Evolutionary conservation across 2,113 vertebrate species (phyloP), one percentile per base, ranked within the genome.

Genomic region (Epinephelus fuscoguttatus): DNA sequence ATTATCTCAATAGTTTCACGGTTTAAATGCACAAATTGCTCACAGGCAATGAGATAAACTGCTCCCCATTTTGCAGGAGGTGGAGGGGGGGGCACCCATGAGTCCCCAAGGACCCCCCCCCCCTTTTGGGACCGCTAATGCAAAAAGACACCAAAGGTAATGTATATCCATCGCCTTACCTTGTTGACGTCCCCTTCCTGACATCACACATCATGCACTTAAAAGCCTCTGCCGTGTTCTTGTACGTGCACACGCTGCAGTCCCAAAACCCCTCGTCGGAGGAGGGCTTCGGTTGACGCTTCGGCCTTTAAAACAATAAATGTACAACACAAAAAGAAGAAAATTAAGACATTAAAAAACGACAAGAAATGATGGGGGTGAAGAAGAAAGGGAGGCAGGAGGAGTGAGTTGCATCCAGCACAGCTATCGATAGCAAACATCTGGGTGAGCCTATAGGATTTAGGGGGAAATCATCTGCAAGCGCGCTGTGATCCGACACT

Each of bases 131-230:
- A 67, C 50, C 73, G 42, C 82, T 73, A 56, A 74, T 72, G 70
- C 60, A 75, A 45, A 30, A 69, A 81, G 74, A 52, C 19, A 82
- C 56, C 30, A 82, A 70, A 73, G 70, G 49, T 83, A 72, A 78
- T 50, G 80, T 77, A 63, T 37, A 76, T 84, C 50, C 68, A 64
- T 79, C 53, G 95, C 95, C 91, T 98, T 96, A 99, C 98, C 98
- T 97, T 94, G 98, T 99, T 94, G 98, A 99, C 92, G 98, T 99
- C 93, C 98, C 98, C 95, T 99, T 99, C 93, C 98, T 97, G 93
- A 99, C 97, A 96, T 99, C 98, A 95, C 98, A 99, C 97, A 99
- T 99, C 97, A 98, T 97, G 97, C 98, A 99, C 96, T 99, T 99
- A 95, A 99, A 99, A 95, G 98, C 98, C 96, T 99, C 98, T 83